These are phyloP conservation scores for Orthonevra nobilis DNA, from an alignment of 2,888 invertebrate genomes.

Conservation along the genomic window DNA sequence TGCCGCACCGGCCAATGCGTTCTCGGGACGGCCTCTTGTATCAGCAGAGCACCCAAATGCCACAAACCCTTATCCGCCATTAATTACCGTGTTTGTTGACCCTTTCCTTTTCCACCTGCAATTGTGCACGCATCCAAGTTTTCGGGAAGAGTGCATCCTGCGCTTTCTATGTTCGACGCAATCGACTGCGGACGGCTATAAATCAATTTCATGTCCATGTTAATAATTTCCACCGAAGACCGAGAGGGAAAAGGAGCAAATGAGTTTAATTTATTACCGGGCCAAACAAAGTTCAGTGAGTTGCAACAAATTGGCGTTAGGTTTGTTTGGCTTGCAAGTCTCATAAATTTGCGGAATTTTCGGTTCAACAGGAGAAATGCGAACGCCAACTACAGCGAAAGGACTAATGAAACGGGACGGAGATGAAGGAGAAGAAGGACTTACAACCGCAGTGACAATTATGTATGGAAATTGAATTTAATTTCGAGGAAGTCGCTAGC, in stretches of 20 bases:
- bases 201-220: conserved; percentile 67
- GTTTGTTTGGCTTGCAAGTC: conserved; percentile 59
- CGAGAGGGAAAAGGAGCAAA: conserved; percentile 8
- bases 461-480: not conserved
- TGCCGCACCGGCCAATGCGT: no score
- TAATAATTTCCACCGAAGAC: conserved; percentile 63
- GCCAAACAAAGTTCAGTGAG: conserved; percentile 69
- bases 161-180: conserved; percentile 37
- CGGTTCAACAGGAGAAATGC: conserved; percentile 16
- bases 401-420: conserved; percentile 12
- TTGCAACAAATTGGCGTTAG: conserved; percentile 70
- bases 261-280: conserved; percentile 64
- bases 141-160: conserved; percentile 34
- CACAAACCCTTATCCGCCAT: conserved; percentile 30
- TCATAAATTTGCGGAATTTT: conserved; percentile 65
- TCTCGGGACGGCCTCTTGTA: no score
- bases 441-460: not conserved
- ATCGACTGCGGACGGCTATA: conserved; percentile 45
- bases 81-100: conserved; percentile 36
- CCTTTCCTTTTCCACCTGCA: conserved; percentile 13
- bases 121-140: conserved; percentile 21
- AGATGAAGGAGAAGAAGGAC: not conserved
- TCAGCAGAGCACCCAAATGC: no score
- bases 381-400: conserved; percentile 29
- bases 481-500: not conserved